phyloP scores from a whole-genome alignment of 2,113 vertebrate genomes.

The Phrynocephalus versicolor region DNA sequence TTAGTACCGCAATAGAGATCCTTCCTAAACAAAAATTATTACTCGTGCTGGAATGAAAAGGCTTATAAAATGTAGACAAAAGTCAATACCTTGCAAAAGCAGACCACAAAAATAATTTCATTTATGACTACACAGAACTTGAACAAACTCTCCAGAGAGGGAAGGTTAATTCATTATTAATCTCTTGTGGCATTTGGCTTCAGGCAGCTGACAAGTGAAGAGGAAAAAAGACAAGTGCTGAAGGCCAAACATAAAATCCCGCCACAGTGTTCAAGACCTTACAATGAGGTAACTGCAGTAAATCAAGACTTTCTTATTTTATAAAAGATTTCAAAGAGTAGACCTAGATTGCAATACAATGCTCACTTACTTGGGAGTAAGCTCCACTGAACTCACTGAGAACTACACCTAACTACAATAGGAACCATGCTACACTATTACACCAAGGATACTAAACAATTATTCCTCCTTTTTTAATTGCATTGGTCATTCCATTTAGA shows the following conservation, averaged over 20 bases:
- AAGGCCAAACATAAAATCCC: constrained; percentile 30
- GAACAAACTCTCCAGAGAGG: constrained; percentile 33
- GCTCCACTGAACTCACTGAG: not conserved
- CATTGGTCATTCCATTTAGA: too few species aligned
- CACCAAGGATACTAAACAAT: not conserved
- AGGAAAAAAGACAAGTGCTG: constrained; percentile 15
- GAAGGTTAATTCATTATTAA: constrained; percentile 41
- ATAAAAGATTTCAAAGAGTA: not conserved
- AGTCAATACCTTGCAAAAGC: constrained; percentile 35
- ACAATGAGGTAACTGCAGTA: not conserved
- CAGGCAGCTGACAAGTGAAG: constrained; percentile 8
- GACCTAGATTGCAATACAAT: not conserved
- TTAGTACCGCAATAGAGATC: constrained; percentile 17
- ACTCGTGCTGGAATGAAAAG: constrained; percentile 35
- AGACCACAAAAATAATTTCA: constrained; percentile 45
- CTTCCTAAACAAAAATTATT: constrained; percentile 25
- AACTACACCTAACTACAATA: not conserved
- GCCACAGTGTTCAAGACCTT: not conserved
- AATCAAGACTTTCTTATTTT: not conserved
- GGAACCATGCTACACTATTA: not conserved
- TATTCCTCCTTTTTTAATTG: not conserved
- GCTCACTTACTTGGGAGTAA: not conserved
- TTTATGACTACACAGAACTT: constrained; percentile 26
- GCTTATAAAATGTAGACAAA: constrained; percentile 47
- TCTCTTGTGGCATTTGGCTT: constrained; percentile 30